Evolutionary conservation across 2,797 vertebrate species (phyloP), one percentile per base, ranked within the genome.

Genomic region (Neomorphus geoffroyi): DNA sequence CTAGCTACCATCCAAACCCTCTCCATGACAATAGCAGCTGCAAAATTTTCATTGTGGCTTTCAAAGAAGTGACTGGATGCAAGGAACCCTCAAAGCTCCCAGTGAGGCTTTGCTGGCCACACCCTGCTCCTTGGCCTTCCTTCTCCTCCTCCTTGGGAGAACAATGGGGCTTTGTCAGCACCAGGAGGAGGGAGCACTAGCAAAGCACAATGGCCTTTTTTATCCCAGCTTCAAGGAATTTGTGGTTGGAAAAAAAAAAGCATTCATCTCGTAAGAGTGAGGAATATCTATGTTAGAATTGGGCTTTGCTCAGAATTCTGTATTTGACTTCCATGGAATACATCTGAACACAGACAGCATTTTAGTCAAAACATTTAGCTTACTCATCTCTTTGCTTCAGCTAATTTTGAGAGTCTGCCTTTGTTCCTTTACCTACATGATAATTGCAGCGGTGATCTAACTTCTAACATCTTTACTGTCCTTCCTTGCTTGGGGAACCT

Each of bases 121-220:
- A 92, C 32, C 60, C 66, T 24, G 13, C 64, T 86, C 58, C 56
- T 41, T 70, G 69, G 61, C 37, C 72, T 94, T 93, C 88, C 32
- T 95, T 26, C 33, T 94, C 43, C 51, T 94, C 57, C 72, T 82
- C 60, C 53, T 33, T 45, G 27, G 51, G 39, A 86, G 77, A 74
- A 93, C 94, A 96, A 94, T 83, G 51, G 62, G 45, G 28, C 78
- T 94, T 93, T 93, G 87, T 94, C 77, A 95, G 82, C 79, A 88
- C 50, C 37, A 61, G 82, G 39, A 86, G 74, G 26, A 91, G 56
- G 17, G 39, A 86, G 39, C 70, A 83, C 85, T 60, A 75, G 46
- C 54, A 80, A 81, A 94, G 33, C 33, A 95, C 81, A 95, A 88
- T 88, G 85, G 43, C 19, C 27, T 78, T 93, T 92, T 94, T 88